Conservation (phyloP, 2,888 invertebrate species). For the Therioaphis trifolii region DNA sequence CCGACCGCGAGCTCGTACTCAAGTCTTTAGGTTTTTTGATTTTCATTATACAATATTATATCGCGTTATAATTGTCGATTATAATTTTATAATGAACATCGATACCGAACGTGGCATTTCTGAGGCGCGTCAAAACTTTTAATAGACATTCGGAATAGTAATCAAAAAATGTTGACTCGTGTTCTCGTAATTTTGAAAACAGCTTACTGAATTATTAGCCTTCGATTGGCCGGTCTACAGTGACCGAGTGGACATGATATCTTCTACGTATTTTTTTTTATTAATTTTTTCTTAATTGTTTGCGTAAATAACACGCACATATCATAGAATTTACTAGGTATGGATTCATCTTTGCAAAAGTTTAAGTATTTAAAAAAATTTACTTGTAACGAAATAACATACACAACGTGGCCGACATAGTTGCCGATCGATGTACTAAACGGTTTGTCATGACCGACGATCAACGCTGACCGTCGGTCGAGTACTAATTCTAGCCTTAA, state of each 20-base stretch:
- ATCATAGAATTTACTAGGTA: background rate
- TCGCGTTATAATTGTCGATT: too few species aligned
- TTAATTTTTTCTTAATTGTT: background rate
- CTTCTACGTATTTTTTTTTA: slow-evolving; percentile 7
- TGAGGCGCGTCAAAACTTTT: too few species aligned
- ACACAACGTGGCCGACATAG: background rate
- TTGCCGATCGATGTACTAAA: slow-evolving; percentile 2
- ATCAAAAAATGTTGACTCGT: too few species aligned
- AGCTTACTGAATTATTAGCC: background rate
- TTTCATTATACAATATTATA: too few species aligned
- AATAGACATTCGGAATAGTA: too few species aligned
- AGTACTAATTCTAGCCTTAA: slow-evolving; percentile 9
- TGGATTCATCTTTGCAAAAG: slow-evolving; percentile 7
- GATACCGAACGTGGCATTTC: too few species aligned
- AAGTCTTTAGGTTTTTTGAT: too few species aligned
- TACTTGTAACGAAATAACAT: background rate
- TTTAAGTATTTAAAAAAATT: slow-evolving; percentile 20
- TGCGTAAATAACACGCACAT: slow-evolving; percentile 21
- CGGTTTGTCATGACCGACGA: background rate
- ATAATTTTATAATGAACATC: too few species aligned
- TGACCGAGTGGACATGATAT: background rate
- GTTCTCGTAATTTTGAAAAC: slow-evolving; percentile 23
- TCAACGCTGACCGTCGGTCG: background rate
- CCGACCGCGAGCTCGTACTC: too few species aligned
- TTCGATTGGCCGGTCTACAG: slow-evolving; percentile 1